A percentile compares a stretch with the other conserved stretches of the same genome.
phyloP scores from a whole-genome alignment of 2,888 invertebrate species.

The Alentia gelatinosa region DNA sequence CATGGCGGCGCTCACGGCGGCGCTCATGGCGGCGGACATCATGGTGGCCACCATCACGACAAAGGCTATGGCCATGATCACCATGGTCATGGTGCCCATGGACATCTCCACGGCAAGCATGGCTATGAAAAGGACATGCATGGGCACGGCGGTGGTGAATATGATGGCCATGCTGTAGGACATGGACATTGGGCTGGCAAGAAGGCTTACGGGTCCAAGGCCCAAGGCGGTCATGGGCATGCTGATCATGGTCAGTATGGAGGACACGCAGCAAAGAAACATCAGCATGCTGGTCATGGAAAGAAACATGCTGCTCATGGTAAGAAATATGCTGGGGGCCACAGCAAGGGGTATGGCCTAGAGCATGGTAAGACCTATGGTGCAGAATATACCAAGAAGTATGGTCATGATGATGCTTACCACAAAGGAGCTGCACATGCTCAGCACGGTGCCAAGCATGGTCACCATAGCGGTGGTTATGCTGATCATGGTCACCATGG shows the following conservation, averaged over 20 bases:
- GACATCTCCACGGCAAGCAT: background rate
- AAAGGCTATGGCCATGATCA: background rate
- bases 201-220: background rate
- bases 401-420: constrained; percentile 5
- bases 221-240: background rate
- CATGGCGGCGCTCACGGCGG: background rate
- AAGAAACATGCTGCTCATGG: background rate
- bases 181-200: background rate
- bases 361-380: constrained; percentile 32
- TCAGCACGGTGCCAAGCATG: background rate
- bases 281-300: background rate
- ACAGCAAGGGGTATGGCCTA: constrained; percentile 5
- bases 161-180: background rate
- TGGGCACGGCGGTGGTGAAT: background rate
- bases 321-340: background rate
- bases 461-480: background rate
- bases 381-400: background rate
- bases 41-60: background rate
- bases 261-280: background rate
- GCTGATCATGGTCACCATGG: background rate
- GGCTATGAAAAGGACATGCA: background rate
- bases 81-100: background rate
- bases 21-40: background rate
- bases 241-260: background rate
- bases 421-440: background rate